Conservation (phyloP, 2,113 vertebrate species). For the Ceuthmochares aereus region DNA sequence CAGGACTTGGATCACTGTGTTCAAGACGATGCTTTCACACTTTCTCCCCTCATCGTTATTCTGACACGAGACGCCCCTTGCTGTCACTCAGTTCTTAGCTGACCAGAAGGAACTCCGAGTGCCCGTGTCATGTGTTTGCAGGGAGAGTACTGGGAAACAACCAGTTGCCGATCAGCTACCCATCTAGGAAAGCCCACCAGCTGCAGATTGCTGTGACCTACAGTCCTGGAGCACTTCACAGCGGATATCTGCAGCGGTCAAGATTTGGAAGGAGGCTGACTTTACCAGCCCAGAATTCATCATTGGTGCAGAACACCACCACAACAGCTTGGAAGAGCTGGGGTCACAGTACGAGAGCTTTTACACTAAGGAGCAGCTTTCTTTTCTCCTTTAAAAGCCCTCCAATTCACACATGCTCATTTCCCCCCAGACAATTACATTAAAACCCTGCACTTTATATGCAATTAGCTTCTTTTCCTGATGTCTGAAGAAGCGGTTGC, state of each 20-base stretch:
- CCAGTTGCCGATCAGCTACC: background rate
- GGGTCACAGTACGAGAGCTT: background rate
- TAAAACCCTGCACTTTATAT: background rate
- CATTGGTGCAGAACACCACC: background rate
- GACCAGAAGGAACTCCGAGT: background rate
- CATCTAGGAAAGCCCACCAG: background rate
- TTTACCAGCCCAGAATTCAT: constrained; percentile 8
- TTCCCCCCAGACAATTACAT: background rate
- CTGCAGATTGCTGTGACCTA: background rate
- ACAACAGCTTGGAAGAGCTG: background rate
- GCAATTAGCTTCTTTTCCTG: too few relatives aligned
- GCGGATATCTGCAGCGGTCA: constrained; percentile 53
- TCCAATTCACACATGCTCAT: background rate
- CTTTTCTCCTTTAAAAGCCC: background rate
- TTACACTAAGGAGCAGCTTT: background rate
- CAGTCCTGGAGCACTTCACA: background rate
- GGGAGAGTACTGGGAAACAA: constrained; percentile 15
- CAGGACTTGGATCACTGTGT: background rate
- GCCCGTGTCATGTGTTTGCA: background rate
- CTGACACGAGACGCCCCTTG: background rate
- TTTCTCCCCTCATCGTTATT: background rate
- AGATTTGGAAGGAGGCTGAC: constrained; percentile 19
- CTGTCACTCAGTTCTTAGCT: background rate
- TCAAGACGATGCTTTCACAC: background rate
- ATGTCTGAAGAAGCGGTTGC: background rate